A percentile compares a stretch with the other conserved stretches of the same genome.
phyloP scores from a whole-genome alignment of 53 echinoderm and acorn worm genomes.

The Patiria pectinifera region DNA sequence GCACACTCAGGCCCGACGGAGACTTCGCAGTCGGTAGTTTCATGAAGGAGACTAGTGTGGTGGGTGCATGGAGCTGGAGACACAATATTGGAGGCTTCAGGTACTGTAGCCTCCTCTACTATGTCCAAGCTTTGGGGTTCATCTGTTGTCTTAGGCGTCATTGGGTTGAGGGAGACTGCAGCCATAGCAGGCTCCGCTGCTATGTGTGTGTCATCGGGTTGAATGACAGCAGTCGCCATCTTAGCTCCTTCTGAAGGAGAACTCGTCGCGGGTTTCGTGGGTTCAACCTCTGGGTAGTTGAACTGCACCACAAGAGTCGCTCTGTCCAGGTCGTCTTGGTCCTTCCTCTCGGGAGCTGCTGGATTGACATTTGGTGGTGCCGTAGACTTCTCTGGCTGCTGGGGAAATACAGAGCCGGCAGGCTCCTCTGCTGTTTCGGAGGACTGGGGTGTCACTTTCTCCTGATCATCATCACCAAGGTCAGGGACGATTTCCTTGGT shows the following conservation, averaged over 20 bases:
- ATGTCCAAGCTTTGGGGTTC: neutral
- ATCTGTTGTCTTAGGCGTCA: neutral
- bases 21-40: neutral
- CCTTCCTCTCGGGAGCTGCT: neutral
- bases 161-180: neutral
- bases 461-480: neutral
- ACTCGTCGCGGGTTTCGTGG: neutral
- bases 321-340: no score
- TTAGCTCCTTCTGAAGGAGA: neutral
- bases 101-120: conserved; percentile 6
- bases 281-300: neutral
- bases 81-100: neutral
- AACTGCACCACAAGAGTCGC: no score
- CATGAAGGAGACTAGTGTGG: neutral
- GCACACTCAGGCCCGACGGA: no score
- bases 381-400: no score
- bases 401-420: neutral
- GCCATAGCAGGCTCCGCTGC: conserved; percentile 14
- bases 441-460: neutral
- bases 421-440: neutral
- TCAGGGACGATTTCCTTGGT: conserved; percentile 1
- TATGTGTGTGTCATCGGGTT: conserved; percentile 9
- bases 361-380: no score
- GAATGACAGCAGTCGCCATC: neutral
- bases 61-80: no score